Percentiles rank a stretch among this genome's conserved stretches.
phyloP scores from a whole-genome alignment of 2,113 vertebrate species.

The Cettia cetti region DNA sequence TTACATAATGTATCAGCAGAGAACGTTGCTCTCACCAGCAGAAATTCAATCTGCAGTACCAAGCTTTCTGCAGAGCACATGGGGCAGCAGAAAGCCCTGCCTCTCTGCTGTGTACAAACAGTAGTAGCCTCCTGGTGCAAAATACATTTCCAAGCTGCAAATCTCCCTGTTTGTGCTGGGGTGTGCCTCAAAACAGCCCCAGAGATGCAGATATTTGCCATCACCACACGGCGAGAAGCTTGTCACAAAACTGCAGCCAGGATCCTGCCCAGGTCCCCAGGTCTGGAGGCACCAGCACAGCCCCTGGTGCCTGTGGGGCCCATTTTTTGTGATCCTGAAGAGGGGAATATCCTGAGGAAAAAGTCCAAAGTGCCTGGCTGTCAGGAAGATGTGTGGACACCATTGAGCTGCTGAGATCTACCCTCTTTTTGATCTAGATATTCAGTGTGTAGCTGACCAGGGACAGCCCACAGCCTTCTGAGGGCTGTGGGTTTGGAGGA shows the following conservation, averaged over 20 bases:
- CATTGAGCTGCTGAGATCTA: neutral
- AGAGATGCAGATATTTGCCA: neutral
- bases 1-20: neutral
- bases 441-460: neutral
- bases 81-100: neutral
- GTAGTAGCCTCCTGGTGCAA: neutral
- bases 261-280: neutral
- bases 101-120: neutral
- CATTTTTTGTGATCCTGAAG: neutral
- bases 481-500: neutral
- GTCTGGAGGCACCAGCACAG: neutral
- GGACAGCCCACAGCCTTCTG: neutral
- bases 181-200: neutral
- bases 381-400: neutral
- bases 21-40: neutral
- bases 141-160: neutral
- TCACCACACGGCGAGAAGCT: neutral
- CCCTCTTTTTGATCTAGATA: neutral
- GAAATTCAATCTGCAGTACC: neutral
- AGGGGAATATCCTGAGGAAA: neutral
- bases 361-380: neutral
- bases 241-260: accelerated
- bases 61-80: neutral
- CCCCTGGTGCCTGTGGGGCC: neutral
- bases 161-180: neutral